Base-by-base conservation (phyloP, 2,113 vertebrate species). In the Albula goreensis region DNA sequence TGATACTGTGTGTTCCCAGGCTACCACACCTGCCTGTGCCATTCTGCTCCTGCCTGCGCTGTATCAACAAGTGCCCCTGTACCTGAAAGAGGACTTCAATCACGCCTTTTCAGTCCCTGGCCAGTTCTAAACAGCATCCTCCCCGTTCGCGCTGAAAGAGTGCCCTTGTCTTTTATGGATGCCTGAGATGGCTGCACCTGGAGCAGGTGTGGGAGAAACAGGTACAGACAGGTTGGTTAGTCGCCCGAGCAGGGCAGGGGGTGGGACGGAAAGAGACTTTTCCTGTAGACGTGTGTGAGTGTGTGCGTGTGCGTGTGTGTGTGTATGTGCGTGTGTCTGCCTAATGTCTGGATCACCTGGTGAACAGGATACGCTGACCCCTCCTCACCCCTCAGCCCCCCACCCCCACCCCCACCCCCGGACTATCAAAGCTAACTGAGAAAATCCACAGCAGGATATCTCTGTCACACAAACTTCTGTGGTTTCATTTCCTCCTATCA, bases 401-500 rank as follows among this genome's bases (percentile, higher is more conserved):
- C 31, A 1, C 31, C 31, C 31, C 1, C 31, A 0, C 31, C 31
- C 1, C 31, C 31, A 41, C 31, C 31, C 31, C 31, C 31, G 31
- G 31, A 41, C 31, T 41, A 66, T 53, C 57, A 63, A 57, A 83
- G 57, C 82, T 17, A 31, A 51, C 56, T 83, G 82, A 63, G 53
- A 57, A 19, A 56, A 83, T 83, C 82, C 57, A 15, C 56, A 53
- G 31, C 82, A 48, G 81, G 81, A 57, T 8, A n/a, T 53, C 19
- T n/a, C 17, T 17, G 11, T 60, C 53, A 49, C 56, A 48, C 50
- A 31, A 52, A 41, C 56, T 82, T 50, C 51, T 51, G 41, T 0
- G 17, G 13, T 82, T 57, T 82, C 50, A 82, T 82, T 82, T 82
- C 81, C 81, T 82, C 52, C 50, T 82, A 50, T 81, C 79, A 50